Percentiles rank a stretch among this genome's conserved stretches.
Evolutionary conservation across 1,140 invertebrate genomes (phyloP).

Genomic region (Proales similis): DNA sequence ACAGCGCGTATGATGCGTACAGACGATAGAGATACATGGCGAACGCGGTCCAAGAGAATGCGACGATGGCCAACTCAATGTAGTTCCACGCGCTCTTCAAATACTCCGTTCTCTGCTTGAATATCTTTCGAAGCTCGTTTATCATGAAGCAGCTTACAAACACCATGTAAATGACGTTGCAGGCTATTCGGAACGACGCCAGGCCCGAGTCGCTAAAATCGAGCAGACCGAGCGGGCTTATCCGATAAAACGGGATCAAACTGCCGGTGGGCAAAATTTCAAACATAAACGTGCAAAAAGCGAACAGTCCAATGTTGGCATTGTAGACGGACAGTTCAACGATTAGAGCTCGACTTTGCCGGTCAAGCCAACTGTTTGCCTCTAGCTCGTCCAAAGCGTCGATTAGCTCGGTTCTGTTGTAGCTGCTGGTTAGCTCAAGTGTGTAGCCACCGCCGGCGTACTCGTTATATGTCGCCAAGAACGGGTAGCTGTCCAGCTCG

Average conservation of each 20-base stretch:
- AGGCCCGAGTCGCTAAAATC: constrained; percentile 45
- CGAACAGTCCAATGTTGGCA: constrained; percentile 58
- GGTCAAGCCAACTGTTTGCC: constrained; percentile 56
- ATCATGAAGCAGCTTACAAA: constrained; percentile 57
- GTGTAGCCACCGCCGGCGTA: constrained; percentile 60
- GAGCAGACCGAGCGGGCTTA: constrained; percentile 49
- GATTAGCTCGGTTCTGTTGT: constrained; percentile 42
- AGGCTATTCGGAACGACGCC: constrained; percentile 47
- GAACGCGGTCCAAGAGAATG: constrained; percentile 49
- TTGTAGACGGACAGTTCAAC: constrained; percentile 60
- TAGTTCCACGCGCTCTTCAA: constrained; percentile 54
- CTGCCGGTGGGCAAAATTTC: constrained; percentile 57
- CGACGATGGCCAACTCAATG: constrained; percentile 52
- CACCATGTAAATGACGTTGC: constrained; percentile 49
- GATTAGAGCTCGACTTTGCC: constrained; percentile 57
- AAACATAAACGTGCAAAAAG: constrained; percentile 53
- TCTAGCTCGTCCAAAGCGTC: constrained; percentile 49
- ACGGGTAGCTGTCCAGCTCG: constrained; percentile 52
- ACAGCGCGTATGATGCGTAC: constrained; percentile 46
- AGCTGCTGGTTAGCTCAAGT: constrained; percentile 52
- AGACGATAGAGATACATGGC: constrained; percentile 52
- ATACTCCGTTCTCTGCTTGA: constrained; percentile 39
- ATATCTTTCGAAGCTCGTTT: constrained; percentile 47
- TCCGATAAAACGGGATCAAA: constrained; percentile 53
- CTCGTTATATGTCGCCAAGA: constrained; percentile 50